phyloP scores from a whole-genome alignment of 2,113 vertebrate species.

The Thomomys bottae region DNA sequence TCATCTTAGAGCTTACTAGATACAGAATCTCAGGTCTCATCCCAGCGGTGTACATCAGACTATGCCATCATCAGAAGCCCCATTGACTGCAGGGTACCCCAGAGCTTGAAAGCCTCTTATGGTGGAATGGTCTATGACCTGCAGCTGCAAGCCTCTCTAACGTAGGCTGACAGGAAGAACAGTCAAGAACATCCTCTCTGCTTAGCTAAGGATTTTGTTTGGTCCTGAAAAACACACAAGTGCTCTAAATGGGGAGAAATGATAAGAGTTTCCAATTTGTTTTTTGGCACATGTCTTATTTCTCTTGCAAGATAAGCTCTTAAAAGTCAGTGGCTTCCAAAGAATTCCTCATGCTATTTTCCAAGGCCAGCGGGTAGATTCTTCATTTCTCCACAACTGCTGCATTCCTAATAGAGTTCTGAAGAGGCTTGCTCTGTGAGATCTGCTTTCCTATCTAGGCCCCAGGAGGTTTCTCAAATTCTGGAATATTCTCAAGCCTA shows the following conservation, averaged over 20 bases:
- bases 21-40: background rate
- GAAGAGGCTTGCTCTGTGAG: background rate
- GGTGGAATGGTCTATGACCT: background rate
- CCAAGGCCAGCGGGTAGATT: background rate
- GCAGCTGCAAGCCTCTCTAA: background rate
- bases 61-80: background rate
- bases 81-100: background rate
- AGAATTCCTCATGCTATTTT: background rate
- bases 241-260: background rate
- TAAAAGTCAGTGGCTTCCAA: background rate
- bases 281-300: background rate
- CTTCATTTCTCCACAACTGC: background rate
- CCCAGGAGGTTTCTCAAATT: background rate
- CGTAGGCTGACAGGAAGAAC: background rate
- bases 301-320: background rate
- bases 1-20: background rate
- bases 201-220: conserved; percentile 6
- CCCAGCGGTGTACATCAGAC: background rate
- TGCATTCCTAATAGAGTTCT: background rate
- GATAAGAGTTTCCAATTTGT: background rate
- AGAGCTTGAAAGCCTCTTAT: background rate
- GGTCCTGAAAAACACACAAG: background rate
- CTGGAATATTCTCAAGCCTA: background rate
- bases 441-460: background rate
- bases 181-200: too few relatives aligned